Conservation (phyloP, 2,113 vertebrate genomes). For the Atherinomorus stipes region DNA sequence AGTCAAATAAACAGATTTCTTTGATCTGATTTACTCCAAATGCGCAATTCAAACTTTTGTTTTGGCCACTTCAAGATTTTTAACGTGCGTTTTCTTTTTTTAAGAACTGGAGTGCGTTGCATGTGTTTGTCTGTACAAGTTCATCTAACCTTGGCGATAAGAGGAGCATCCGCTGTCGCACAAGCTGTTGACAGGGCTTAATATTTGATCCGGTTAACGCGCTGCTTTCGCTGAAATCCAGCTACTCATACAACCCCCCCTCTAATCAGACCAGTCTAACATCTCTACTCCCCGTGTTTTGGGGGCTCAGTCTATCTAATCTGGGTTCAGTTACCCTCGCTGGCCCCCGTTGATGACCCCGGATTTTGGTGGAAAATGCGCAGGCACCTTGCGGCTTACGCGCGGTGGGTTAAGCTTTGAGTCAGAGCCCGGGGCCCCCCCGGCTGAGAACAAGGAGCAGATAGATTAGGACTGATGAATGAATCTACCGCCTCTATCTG, state of each 20-base stretch:
- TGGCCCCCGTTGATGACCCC: slow-evolving; percentile 59
- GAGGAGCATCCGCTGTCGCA: slow-evolving; percentile 29
- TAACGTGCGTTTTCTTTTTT: background rate
- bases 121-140: background rate
- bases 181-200: slow-evolving; percentile 56
- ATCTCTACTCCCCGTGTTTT: slow-evolving; percentile 1
- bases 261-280: slow-evolving; percentile 17
- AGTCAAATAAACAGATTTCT: background rate
- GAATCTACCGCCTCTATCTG: slow-evolving; percentile 72
- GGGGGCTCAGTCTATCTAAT: slow-evolving; percentile 1
- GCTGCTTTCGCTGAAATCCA: slow-evolving; percentile 32
- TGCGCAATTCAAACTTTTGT: slow-evolving; percentile 45
- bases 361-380: slow-evolving; percentile 54
- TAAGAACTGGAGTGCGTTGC: background rate
- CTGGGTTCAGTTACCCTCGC: slow-evolving; percentile 1
- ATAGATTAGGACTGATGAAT: slow-evolving; percentile 79
- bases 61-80: background rate
- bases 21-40: background rate
- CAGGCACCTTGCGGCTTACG: slow-evolving; percentile 70
- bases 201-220: slow-evolving; percentile 51
- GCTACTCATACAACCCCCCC: slow-evolving; percentile 5
- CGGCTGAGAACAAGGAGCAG: slow-evolving; percentile 73
- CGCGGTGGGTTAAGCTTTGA: slow-evolving; percentile 68
- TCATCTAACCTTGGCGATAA: slow-evolving; percentile 65
- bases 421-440: slow-evolving; percentile 64